These are phyloP conservation scores for Pollenia angustigena DNA, from an alignment of 2,888 invertebrate genomes.

Conservation along the genomic window DNA sequence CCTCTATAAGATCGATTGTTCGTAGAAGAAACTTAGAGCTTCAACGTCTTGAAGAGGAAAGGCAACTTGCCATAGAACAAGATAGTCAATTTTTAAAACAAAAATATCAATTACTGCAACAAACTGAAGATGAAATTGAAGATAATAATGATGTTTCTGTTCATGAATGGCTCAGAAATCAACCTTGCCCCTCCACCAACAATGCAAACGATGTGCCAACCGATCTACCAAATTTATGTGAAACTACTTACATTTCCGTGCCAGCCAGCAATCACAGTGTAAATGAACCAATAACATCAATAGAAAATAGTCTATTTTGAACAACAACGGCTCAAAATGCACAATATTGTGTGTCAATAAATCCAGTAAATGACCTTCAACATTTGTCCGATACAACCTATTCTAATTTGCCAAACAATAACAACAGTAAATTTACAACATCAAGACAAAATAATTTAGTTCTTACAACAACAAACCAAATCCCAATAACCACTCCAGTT, in stretches of 20 bases:
- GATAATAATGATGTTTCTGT: background rate
- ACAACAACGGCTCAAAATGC: background rate
- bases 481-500: no score
- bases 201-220: background rate
- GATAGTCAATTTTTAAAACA: slow-evolving; percentile 28
- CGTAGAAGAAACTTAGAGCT: slow-evolving; percentile 32
- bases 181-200: background rate
- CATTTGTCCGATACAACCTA: no score
- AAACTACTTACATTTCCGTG: background rate
- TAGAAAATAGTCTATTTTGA: background rate
- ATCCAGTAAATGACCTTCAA: no score
- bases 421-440: no score
- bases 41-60: no score
- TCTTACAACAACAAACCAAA: no score
- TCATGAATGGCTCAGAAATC: slow-evolving; percentile 23
- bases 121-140: background rate
- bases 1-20: background rate
- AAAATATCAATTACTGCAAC: slow-evolving; percentile 39
- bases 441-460: no score
- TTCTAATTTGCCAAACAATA: background rate
- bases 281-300: background rate
- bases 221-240: background rate
- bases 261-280: background rate
- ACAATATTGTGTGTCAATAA: no score
- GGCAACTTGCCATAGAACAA: slow-evolving; percentile 34